Evolutionary conservation across 2,113 vertebrate species (phyloP), one percentile per base, ranked within the genome.

Genomic region (Arenaria interpres): DNA sequence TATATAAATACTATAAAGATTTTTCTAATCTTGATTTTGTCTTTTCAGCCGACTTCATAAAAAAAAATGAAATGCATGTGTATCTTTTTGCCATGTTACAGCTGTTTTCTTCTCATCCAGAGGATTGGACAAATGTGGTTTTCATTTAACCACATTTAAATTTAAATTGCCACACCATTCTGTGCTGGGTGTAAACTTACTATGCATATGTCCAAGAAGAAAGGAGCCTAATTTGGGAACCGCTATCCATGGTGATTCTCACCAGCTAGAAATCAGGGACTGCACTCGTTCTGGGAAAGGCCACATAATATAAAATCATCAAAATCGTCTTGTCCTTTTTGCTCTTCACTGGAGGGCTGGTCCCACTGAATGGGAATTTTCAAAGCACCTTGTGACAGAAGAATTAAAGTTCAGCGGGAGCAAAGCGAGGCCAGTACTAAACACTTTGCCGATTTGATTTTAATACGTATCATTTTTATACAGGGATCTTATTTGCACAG

Each of bases 81-180:
- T 89, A 89, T 91, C 27, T 73, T 91, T 89, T 87, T 85, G 66
- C 67, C 4, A 0, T 69, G 51, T 75, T 94, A 79, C 69, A 96
- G 75, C 51, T 92, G 33, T 45, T 84, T 90, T 94, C 35, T 68
- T 78, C 60, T 60, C 43, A 75, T 68, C 57, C 53, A 85, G 35
- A 85, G 14, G 35, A 90, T 2, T 54, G 74, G 73, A 85, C 43
- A 84, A 94, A 90, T 9, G 17, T 69, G 69, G 16, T 85, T 94
- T 94, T 87, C 48, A 94, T 94, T 89, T 92, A 85, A 74, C 53
- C 33, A 73, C 35, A 90, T 94, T 92, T 93, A 85, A 85, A 69
- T 91, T 90, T 80, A 89, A 93, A 93, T 93, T 87, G 27, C 57
- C 53, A 82, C 76, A 72, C 43, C 7, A 2, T 86, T 92, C 76